These are phyloP conservation scores for Acanthococcus lagerstroemiae DNA, from an alignment of 2,888 invertebrate species.

Conservation along the genomic window DNA sequence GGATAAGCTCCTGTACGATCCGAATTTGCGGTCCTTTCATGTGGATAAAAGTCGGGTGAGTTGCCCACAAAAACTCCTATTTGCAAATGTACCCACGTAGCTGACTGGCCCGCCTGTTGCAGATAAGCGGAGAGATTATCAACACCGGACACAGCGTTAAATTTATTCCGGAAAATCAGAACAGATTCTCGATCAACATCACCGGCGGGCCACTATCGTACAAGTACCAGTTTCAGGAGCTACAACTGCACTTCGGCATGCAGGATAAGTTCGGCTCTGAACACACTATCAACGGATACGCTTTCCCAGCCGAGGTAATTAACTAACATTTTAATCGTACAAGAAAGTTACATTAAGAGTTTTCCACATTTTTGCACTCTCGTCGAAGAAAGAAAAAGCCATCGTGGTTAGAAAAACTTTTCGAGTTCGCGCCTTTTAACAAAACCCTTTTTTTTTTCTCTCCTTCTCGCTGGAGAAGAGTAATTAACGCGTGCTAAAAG, in stretches of 20 bases:
- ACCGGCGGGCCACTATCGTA: constrained; percentile 93
- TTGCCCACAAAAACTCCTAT: constrained; percentile 31
- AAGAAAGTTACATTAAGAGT: constrained; percentile 17
- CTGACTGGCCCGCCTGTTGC: constrained; percentile 37
- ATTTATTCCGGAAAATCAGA: constrained; percentile 78
- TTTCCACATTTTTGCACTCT: background rate
- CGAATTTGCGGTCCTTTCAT: constrained; percentile 80
- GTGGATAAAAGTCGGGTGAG: constrained; percentile 89
- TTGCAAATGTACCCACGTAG: background rate
- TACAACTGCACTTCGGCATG: constrained; percentile 87
- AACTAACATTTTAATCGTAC: constrained; percentile 10
- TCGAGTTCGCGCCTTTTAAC: background rate
- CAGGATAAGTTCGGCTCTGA: constrained; percentile 90
- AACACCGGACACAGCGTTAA: constrained; percentile 94
- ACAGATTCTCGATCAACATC: constrained; percentile 77
- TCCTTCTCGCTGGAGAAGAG: no score
- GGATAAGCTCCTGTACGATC: constrained; percentile 86
- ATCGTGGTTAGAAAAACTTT: background rate
- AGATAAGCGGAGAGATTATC: constrained; percentile 81
- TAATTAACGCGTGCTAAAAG: no score
- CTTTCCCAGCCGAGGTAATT: constrained; percentile 91
- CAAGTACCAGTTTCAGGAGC: constrained; percentile 88
- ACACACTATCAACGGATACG: constrained; percentile 89
- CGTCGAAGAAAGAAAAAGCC: background rate
- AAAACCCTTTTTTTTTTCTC: no score